Evolutionary conservation across 2,888 invertebrate species (phyloP).

Genomic region (Microplitis manilae): DNA sequence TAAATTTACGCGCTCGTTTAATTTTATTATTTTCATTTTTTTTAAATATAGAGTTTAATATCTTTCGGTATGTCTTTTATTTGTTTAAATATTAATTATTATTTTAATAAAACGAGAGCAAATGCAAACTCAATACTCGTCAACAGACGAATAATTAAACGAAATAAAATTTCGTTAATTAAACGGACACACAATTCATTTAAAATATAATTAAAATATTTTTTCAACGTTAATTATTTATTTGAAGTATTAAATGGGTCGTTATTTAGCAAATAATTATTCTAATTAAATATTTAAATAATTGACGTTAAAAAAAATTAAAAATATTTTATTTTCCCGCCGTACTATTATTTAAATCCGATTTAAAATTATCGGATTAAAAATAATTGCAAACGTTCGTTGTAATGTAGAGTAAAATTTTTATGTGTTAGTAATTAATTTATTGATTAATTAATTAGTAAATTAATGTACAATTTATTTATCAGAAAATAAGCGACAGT

Average conservation of each 20-base stretch:
- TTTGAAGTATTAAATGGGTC: no score
- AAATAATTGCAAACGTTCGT: conserved; percentile 57
- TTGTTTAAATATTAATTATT: conserved; percentile 16
- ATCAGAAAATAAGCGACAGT: conserved; percentile 67
- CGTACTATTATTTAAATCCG: not conserved
- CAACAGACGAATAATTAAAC: conserved; percentile 1
- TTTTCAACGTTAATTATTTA: conserved; percentile 25
- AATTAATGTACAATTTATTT: conserved; percentile 60
- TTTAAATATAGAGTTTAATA: not conserved
- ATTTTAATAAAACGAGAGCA: conserved; percentile 19
- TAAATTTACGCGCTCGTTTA: conserved; percentile 30
- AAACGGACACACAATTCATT: not conserved
- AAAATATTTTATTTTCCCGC: no score
- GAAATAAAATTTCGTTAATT: conserved; percentile 4
- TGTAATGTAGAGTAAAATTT: conserved; percentile 56
- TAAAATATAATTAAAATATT: not conserved
- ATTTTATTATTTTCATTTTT: not conserved
- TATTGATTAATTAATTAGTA: conserved; percentile 25
- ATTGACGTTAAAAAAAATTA: no score
- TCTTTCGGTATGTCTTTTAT: conserved; percentile 26
- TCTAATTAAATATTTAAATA: no score
- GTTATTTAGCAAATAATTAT: no score
- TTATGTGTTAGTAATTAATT: conserved; percentile 42
- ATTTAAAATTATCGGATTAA: not conserved
- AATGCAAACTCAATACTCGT: conserved; percentile 28